A percentile compares a stretch with the other conserved stretches of the same genome.
phyloP scores from a whole-genome alignment of 2,113 vertebrate genomes.

The Bos javanicus region DNA sequence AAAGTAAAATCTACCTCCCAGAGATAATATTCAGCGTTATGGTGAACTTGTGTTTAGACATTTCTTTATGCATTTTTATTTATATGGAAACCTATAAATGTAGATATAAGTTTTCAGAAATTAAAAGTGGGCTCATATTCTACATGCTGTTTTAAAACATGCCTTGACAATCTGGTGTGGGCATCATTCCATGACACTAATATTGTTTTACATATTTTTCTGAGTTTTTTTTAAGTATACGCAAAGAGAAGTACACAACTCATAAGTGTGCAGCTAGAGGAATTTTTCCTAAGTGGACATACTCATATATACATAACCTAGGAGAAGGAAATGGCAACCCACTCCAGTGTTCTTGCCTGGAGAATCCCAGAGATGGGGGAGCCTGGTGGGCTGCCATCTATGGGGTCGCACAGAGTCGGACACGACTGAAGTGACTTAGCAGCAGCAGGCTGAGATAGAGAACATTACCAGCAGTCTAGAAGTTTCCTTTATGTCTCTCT shows the following conservation, averaged over 20 bases:
- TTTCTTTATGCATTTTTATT: background rate
- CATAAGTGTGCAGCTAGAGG: background rate
- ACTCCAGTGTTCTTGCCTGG: too few species aligned
- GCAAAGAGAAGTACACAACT: background rate
- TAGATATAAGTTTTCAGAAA: background rate
- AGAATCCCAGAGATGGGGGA: too few species aligned
- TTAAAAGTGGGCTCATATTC: background rate
- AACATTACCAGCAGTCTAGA: background rate
- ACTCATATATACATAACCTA: fast-evolving
- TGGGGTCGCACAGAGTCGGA: too few species aligned
- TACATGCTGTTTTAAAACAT: background rate
- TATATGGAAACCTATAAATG: background rate
- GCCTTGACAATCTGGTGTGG: background rate
- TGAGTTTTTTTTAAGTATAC: background rate
- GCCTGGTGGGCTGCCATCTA: too few species aligned
- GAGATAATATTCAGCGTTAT: background rate
- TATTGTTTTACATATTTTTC: background rate
- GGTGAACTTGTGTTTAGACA: background rate
- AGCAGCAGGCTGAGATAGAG: background rate
- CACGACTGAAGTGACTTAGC: too few species aligned
- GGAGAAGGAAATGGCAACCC: too few species aligned
- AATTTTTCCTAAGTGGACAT: background rate
- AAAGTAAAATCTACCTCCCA: background rate
- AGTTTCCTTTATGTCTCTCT: background rate
- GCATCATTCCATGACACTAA: background rate